phyloP scores from a whole-genome alignment of 2,113 vertebrate genomes.

The Saimiri boliviensis region DNA sequence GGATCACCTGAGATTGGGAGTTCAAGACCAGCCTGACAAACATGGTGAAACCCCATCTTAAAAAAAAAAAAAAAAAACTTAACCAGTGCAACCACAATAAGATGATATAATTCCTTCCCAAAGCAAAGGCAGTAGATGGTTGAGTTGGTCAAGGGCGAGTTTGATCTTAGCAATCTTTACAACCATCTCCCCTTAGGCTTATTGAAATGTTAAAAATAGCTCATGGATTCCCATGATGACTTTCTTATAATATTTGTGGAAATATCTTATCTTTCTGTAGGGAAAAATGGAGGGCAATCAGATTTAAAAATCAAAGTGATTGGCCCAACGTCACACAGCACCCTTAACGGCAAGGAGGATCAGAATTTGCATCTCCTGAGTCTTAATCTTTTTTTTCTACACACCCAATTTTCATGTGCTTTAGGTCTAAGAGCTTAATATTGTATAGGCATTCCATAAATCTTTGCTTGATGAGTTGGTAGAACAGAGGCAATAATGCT shows the following conservation, averaged over 20 bases:
- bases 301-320: neutral
- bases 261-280: neutral
- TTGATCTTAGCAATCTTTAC: neutral
- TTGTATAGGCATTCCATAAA: neutral
- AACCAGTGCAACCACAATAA: neutral
- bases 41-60: too few relatives aligned
- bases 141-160: neutral
- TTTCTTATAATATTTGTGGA: neutral
- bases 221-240: neutral
- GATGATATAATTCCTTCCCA: neutral
- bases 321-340: neutral
- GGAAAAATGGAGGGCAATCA: neutral
- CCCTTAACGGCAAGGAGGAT: neutral
- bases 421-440: neutral
- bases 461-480: neutral
- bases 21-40: too few relatives aligned
- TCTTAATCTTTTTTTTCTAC: neutral
- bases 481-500: neutral
- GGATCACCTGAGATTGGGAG: too few relatives aligned
- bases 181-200: constrained; percentile 4
- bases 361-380: neutral
- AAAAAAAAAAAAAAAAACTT: too few relatives aligned
- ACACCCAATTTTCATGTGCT: neutral
- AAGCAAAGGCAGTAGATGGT: neutral
- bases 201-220: neutral